These are phyloP conservation scores for Rhopilema esculentum DNA, from an alignment of 30 jellyfish, hydroid and myxozoan species.

Conservation along the genomic window DNA sequence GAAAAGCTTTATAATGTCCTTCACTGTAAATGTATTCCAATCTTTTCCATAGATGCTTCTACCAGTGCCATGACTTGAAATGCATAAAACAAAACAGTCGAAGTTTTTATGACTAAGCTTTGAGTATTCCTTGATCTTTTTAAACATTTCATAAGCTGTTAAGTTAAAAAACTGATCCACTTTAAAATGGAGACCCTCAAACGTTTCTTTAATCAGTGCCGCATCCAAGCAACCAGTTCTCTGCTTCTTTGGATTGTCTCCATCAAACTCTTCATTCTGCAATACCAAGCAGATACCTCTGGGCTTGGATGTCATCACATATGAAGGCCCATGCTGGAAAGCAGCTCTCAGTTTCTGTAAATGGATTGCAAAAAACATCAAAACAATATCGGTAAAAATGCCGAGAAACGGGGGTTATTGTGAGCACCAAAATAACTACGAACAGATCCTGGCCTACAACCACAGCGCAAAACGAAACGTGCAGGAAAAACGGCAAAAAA, in stretches of 20 bases:
- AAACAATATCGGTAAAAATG: not conserved
- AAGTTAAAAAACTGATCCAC: not conserved
- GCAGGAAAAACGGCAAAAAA: no score
- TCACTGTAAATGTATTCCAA: not conserved
- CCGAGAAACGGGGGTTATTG: not conserved
- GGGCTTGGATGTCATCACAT: slow-evolving; percentile 16
- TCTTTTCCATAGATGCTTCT: slow-evolving; percentile 23
- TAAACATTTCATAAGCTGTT: not conserved
- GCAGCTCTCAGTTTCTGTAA: not conserved
- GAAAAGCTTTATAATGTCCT: not conserved
- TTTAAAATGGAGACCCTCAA: not conserved
- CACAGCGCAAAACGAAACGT: no score
- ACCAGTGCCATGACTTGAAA: slow-evolving; percentile 41
- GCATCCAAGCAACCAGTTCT: slow-evolving; percentile 31
- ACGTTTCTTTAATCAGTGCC: not conserved
- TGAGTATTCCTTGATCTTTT: not conserved
- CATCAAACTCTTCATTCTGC: slow-evolving; percentile 3
- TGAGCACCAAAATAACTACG: no score
- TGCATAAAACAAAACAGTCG: slow-evolving; percentile 36
- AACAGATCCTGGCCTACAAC: no score
- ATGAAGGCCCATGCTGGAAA: not conserved
- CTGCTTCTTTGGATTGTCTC: not conserved
- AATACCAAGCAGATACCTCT: slow-evolving; percentile 19
- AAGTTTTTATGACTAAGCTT: not conserved
- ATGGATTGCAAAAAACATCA: not conserved